Base-by-base conservation (phyloP, 2,888 invertebrate species). In the Ethmia dodecea region DNA sequence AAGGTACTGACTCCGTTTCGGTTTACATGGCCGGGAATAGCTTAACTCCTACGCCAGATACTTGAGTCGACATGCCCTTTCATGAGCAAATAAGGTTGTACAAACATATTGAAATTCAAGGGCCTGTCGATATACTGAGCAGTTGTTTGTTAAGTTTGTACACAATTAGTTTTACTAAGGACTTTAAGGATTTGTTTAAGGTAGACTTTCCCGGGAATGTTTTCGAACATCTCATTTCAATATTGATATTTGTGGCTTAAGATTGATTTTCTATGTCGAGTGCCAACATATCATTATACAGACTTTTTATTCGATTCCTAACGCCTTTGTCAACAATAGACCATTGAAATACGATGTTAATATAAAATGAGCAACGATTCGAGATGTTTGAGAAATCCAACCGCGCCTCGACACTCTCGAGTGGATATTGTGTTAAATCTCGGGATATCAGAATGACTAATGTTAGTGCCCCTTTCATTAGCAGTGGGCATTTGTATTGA, bases 341-440 rank as follows among this genome's bases (percentile, higher is more conserved):
- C 49, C 42, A n/a, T n/a, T 49, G 24, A n/a, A 60, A 62, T 59
- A 54, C 52, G 52, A 49, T 48, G 56, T 63, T 56, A 45, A 52
- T 64, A 65, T 71, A 66, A 61, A 67, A 68, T 68, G 70, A 70
- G 71, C 60, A 65, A 62, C 60, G 68, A 67, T 74, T 74, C 55
- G 66, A 72, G 55, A 60, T 56, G 67, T 59, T 70, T 73, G n/a
- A n/a, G n/a, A n/a, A 81, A 81, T 81, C 70, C 68, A 43, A 73
- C 77, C 78, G 55, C 70, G 67, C 60, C n/a, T n/a, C n/a, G n/a
- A n/a, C n/a, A n/a, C n/a, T n/a, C 47, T 75, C 59, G 62, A 80
- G 80, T 70, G 68, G 49, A 27, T 35, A 60, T 61, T 64, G 62
- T 61, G 50, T 56, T 56, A 54, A n/a, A 58, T 48, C 49, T 49